Evolutionary conservation across 2,888 invertebrate species (phyloP).

Genomic region (Pterostichus niger): DNA sequence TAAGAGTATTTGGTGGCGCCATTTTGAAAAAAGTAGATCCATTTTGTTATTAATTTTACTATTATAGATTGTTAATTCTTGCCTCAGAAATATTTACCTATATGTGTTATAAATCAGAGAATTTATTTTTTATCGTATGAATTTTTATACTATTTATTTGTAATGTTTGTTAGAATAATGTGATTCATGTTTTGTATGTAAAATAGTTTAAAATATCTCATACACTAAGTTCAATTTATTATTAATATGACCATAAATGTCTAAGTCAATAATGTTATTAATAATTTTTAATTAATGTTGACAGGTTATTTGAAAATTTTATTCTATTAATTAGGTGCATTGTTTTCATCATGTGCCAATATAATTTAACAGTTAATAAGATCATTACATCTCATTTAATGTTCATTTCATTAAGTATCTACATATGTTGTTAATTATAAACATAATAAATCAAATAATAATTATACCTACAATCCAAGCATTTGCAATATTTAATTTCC

Average conservation of each 20-base stretch:
- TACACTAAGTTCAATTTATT: constrained; percentile 6
- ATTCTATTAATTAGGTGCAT: constrained; percentile 28
- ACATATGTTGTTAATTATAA: constrained; percentile 19
- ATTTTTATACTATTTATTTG: constrained; percentile 34
- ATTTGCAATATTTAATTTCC: background rate
- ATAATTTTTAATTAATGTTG: constrained; percentile 21
- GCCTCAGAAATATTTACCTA: constrained; percentile 6
- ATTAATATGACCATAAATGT: constrained; percentile 34
- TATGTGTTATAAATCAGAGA: constrained; percentile 1
- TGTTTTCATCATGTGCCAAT: constrained; percentile 29
- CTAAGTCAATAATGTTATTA: constrained; percentile 54
- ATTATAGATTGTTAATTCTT: background rate
- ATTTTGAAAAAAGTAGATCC: constrained; percentile 80
- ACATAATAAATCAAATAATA: constrained; percentile 3
- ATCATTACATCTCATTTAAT: constrained; percentile 8
- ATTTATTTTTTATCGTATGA: constrained; percentile 18
- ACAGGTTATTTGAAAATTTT: constrained; percentile 24
- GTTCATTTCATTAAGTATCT: constrained; percentile 4
- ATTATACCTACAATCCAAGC: constrained; percentile 1
- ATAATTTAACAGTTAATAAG: constrained; percentile 5
- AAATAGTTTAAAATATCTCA: constrained; percentile 3
- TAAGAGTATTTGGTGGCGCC: constrained; percentile 84
- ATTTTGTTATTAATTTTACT: constrained; percentile 77
- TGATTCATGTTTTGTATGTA: background rate
- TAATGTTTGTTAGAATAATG: constrained; percentile 11